Percentiles rank a stretch among this genome's conserved stretches.
These are phyloP conservation scores for Acronicta psi DNA, from an alignment of 2,888 invertebrate genomes.

Conservation along the genomic window DNA sequence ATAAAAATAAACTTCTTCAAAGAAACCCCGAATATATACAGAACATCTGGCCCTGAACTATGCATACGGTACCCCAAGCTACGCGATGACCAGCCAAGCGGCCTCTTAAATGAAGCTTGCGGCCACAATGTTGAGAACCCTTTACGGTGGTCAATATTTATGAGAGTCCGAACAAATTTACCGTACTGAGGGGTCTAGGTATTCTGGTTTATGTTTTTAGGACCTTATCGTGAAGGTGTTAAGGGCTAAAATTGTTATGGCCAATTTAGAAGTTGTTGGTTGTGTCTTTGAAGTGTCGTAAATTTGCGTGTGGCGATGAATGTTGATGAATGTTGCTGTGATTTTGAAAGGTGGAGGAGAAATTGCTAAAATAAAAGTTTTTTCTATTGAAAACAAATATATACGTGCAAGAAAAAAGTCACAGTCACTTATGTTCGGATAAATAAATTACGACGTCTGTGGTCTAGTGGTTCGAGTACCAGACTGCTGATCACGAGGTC, in stretches of 20 bases:
- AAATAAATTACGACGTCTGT: too few relatives aligned
- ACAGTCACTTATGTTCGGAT: too few relatives aligned
- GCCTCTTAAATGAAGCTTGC: slow-evolving; percentile 73
- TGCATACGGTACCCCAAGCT: slow-evolving; percentile 66
- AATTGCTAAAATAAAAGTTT: neutral
- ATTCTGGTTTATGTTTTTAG: slow-evolving; percentile 8
- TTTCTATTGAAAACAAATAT: too few relatives aligned
- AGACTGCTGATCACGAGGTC: too few relatives aligned
- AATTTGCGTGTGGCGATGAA: slow-evolving; percentile 63
- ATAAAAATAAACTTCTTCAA: slow-evolving; percentile 47
- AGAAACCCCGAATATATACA: slow-evolving; percentile 44
- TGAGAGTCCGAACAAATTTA: slow-evolving; percentile 72
- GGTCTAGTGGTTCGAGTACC: too few relatives aligned
- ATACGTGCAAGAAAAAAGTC: too few relatives aligned
- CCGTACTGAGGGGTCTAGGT: slow-evolving; percentile 52
- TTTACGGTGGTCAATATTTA: slow-evolving; percentile 78
- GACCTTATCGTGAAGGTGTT: slow-evolving; percentile 39
- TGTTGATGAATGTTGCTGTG: slow-evolving; percentile 60
- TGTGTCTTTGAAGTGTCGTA: slow-evolving; percentile 57
- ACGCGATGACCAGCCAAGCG: slow-evolving; percentile 66
- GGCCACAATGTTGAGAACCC: slow-evolving; percentile 68
- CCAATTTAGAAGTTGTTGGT: slow-evolving; percentile 11
- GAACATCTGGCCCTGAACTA: slow-evolving; percentile 68
- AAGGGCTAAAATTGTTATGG: slow-evolving; percentile 32
- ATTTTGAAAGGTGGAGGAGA: slow-evolving; percentile 39